Conservation (phyloP, 2,888 invertebrate species). For the Eupithecia vulgata region DNA sequence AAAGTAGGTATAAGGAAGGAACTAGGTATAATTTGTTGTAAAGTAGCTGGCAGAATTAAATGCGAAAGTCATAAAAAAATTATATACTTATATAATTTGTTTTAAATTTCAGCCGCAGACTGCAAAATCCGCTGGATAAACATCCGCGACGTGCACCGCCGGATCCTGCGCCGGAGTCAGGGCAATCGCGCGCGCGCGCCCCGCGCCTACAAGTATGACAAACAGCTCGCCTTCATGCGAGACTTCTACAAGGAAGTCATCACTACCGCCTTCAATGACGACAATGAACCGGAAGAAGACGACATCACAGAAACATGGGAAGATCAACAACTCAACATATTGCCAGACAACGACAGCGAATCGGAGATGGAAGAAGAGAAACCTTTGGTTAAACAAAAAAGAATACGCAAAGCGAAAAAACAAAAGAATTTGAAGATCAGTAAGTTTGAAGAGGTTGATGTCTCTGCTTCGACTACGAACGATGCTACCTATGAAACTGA, state of each 20-base stretch:
- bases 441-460: slow-evolving; percentile 44
- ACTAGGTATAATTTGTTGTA: neutral
- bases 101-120: slow-evolving; percentile 63
- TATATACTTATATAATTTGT: neutral
- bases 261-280: slow-evolving; percentile 48
- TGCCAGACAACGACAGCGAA: slow-evolving; percentile 51
- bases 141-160: slow-evolving; percentile 74
- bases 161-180: slow-evolving; percentile 64
- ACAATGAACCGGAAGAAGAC: slow-evolving; percentile 51
- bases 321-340: slow-evolving; percentile 28
- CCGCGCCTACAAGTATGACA: slow-evolving; percentile 72
- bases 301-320: slow-evolving; percentile 34
- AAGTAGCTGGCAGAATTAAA: neutral
- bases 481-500: slow-evolving; percentile 52
- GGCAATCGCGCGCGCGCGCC: slow-evolving; percentile 47
- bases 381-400: slow-evolving; percentile 28
- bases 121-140: slow-evolving; percentile 79
- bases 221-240: slow-evolving; percentile 67
- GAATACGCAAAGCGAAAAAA: slow-evolving; percentile 36
- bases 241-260: slow-evolving; percentile 69
- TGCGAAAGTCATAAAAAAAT: neutral
- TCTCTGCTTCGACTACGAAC: slow-evolving; percentile 48
- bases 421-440: slow-evolving; percentile 49
- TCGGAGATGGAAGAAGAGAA: slow-evolving; percentile 54
- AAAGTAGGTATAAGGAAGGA: too few relatives aligned